A percentile compares a stretch with the other conserved stretches of the same genome.
These are phyloP conservation scores for Acronicta aceris DNA, from an alignment of 2,888 invertebrate species.

Conservation along the genomic window DNA sequence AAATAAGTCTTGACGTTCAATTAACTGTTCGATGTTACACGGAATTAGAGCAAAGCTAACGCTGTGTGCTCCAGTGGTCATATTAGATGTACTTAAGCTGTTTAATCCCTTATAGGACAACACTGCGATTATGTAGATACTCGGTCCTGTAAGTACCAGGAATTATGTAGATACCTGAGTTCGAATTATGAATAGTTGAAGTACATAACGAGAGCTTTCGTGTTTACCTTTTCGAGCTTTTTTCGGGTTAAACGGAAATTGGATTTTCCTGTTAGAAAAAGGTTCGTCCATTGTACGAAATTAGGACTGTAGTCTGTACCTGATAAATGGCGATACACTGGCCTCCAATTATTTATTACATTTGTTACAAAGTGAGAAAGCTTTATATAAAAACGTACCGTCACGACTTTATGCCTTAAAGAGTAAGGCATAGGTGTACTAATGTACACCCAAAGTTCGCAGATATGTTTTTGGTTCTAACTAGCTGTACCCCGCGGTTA, in stretches of 20 bases:
- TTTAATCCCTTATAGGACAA: conserved; percentile 38
- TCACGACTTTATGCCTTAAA: too few relatives aligned
- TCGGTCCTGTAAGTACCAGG: neutral
- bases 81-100: conserved; percentile 46
- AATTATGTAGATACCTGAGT: neutral
- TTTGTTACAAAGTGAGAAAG: too few relatives aligned
- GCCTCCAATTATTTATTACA: too few relatives aligned
- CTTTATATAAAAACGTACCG: too few relatives aligned
- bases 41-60: conserved; percentile 41
- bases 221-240: too few relatives aligned
- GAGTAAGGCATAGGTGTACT: too few relatives aligned
- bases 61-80: conserved; percentile 30
- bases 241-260: neutral
- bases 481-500: too few relatives aligned
- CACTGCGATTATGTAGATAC: conserved; percentile 9
- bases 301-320: neutral
- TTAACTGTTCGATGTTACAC: conserved; percentile 29
- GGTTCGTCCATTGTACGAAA: neutral
- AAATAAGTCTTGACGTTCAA: conserved; percentile 35
- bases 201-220: too few relatives aligned
- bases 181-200: too few relatives aligned
- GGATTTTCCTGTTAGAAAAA: conserved; percentile 1
- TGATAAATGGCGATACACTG: conserved; percentile 4
- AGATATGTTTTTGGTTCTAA: too few relatives aligned
- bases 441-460: too few relatives aligned